Percentiles rank a stretch among this genome's conserved stretches.
These are phyloP conservation scores for Xyrichtys novacula DNA, from an alignment of 2,797 vertebrate genomes.

Conservation along the genomic window DNA sequence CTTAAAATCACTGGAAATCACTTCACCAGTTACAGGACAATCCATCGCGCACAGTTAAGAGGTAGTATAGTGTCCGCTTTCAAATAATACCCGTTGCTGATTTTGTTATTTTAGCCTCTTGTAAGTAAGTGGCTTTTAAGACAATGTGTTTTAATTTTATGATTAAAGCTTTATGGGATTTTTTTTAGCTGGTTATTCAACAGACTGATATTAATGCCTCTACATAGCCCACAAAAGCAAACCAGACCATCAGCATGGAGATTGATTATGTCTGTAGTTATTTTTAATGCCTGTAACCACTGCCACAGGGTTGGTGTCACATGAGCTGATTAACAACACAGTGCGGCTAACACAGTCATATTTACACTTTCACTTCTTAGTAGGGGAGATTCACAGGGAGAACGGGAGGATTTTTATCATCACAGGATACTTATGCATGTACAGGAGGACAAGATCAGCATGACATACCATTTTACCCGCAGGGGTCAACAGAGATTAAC, in stretches of 20 bases:
- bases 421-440: not conserved
- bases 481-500: too few species aligned
- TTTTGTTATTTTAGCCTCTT: slow-evolving; percentile 20
- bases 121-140: not conserved
- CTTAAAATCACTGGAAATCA: slow-evolving; percentile 40
- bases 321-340: not conserved
- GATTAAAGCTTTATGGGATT: not conserved
- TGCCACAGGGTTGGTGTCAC: not conserved
- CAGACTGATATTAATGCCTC: not conserved
- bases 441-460: too few species aligned
- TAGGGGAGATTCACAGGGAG: not conserved
- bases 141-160: not conserved
- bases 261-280: not conserved
- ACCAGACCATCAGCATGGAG: not conserved
- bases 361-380: not conserved
- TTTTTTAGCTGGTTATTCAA: not conserved
- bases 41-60: slow-evolving; percentile 34
- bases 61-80: slow-evolving; percentile 23
- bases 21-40: slow-evolving; percentile 37
- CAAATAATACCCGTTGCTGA: slow-evolving; percentile 10
- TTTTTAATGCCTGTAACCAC: not conserved
- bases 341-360: not conserved
- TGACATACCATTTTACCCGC: too few species aligned
- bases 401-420: not conserved
- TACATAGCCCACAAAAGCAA: not conserved